Conservation (phyloP, 2,113 vertebrate species). For the Butorides virescens region DNA sequence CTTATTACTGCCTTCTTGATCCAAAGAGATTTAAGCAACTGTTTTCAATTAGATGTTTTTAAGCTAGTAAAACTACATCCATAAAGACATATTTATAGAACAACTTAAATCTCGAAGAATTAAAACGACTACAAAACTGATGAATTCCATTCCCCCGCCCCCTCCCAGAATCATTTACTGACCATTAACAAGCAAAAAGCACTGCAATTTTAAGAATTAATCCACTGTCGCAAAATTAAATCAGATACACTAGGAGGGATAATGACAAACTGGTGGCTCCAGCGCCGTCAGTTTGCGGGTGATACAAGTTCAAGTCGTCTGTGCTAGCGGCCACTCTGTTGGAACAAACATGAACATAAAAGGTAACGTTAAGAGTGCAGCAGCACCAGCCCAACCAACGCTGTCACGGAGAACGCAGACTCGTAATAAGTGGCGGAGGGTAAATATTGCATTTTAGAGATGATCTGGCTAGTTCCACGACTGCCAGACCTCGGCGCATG, state of each 20-base stretch:
- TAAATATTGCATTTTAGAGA: conserved; percentile 18
- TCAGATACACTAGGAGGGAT: conserved; percentile 58
- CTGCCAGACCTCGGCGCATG: neutral
- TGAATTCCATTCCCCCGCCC: conserved; percentile 44
- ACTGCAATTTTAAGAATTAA: conserved; percentile 71
- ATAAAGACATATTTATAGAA: conserved; percentile 79
- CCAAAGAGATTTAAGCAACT: conserved; percentile 81
- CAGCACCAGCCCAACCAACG: conserved; percentile 36
- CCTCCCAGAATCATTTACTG: conserved; percentile 42
- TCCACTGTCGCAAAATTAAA: conserved; percentile 70
- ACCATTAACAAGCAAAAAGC: conserved; percentile 60
- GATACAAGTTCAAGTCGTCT: conserved; percentile 73
- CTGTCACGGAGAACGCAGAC: conserved; percentile 19
- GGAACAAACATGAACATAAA: conserved; percentile 72
- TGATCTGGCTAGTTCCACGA: neutral
- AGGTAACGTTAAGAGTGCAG: conserved; percentile 59
- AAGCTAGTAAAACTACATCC: conserved; percentile 77
- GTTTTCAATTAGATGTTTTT: conserved; percentile 83
- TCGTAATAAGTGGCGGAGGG: neutral
- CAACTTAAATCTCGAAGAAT: conserved; percentile 76
- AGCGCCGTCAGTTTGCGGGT: conserved; percentile 58
- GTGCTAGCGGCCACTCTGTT: conserved; percentile 61
- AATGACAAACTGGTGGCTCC: conserved; percentile 67
- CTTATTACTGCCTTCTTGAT: conserved; percentile 75
- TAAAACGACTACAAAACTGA: conserved; percentile 68